Percentiles rank a stretch among this genome's conserved stretches.
phyloP scores from a whole-genome alignment of 2,888 invertebrate species.

The Polymixis lichenea region DNA sequence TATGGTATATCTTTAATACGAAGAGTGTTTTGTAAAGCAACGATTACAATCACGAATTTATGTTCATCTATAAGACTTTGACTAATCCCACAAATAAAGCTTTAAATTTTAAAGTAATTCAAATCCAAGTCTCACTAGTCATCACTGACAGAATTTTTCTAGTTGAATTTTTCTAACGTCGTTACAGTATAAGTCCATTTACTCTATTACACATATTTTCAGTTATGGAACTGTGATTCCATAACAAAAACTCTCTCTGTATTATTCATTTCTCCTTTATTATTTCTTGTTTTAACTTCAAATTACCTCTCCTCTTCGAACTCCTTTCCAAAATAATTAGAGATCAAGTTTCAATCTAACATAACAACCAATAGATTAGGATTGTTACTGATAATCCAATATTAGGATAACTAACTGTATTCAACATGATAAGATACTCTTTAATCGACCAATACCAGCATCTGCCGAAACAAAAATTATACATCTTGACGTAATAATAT shows the following conservation, averaged over 20 bases:
- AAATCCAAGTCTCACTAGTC: not conserved
- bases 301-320: not conserved
- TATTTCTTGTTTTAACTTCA: not conserved
- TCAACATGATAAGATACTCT: not conserved
- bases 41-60: not conserved
- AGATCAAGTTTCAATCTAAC: constrained; percentile 11
- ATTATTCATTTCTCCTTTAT: not conserved
- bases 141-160: not conserved
- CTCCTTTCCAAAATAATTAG: not conserved
- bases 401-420: not conserved
- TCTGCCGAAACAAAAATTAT: not conserved
- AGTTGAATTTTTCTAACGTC: not conserved
- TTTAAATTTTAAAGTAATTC: not conserved
- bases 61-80: not conserved
- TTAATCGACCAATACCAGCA: constrained; percentile 4
- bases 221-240: too few species aligned
- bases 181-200: too few species aligned
- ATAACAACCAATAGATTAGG: not conserved
- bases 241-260: not conserved
- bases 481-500: not conserved
- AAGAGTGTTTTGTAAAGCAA: constrained; percentile 6
- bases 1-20: not conserved
- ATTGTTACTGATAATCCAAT: not conserved
- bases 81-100: too few species aligned
- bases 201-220: not conserved